A percentile compares a stretch with the other conserved stretches of the same genome.
Evolutionary conservation across 2,113 vertebrate species (phyloP).

Genomic region (Phasianus colchicus): DNA sequence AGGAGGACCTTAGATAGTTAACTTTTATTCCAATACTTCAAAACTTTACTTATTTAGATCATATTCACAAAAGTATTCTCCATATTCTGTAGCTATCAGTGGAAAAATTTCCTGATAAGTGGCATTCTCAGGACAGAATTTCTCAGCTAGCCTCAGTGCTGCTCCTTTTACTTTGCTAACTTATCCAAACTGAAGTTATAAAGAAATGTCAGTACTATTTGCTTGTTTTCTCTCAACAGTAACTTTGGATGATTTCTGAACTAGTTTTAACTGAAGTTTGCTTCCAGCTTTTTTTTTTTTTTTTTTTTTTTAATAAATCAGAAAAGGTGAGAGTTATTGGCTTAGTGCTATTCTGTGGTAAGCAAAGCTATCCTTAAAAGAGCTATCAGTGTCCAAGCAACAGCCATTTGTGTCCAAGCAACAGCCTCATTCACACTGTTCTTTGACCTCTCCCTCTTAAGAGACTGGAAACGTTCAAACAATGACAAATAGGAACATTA

Average conservation of each 20-base stretch:
- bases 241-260: not conserved
- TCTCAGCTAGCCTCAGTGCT: not conserved
- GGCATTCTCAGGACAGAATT: not conserved
- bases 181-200: not conserved
- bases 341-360: not conserved
- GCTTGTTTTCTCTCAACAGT: not conserved
- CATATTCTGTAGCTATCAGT: not conserved
- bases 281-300: not conserved
- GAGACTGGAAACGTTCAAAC: conserved; percentile 1
- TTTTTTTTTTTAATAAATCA: not conserved
- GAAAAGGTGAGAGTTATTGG: not conserved
- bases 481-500: not conserved
- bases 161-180: not conserved
- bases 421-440: not conserved
- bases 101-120: not conserved
- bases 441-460: conserved; percentile 7
- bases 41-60: not conserved
- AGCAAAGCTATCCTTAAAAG: not conserved
- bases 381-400: not conserved
- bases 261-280: not conserved
- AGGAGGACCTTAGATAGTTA: not conserved
- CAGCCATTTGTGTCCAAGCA: conserved; percentile 25
- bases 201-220: not conserved
- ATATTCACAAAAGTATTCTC: not conserved
- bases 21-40: not conserved